Conservation (phyloP, 2,113 vertebrate genomes). For the Ceyx melanurus region DNA sequence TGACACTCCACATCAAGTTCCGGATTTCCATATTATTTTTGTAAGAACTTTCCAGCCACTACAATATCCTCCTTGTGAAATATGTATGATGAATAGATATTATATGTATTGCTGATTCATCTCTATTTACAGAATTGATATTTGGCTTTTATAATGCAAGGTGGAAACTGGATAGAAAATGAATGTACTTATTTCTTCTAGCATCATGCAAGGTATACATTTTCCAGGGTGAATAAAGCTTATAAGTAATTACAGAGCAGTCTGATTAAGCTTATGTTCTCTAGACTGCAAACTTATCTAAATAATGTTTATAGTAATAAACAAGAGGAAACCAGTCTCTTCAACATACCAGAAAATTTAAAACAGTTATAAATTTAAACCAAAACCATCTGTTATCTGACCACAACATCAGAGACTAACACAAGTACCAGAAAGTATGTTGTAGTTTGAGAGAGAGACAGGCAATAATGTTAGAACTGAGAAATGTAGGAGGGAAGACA, state of each 20-base stretch:
- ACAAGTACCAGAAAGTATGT: slow-evolving; percentile 20
- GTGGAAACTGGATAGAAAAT: slow-evolving; percentile 67
- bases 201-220: slow-evolving; percentile 47
- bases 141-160: slow-evolving; percentile 78
- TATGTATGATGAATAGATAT: slow-evolving; percentile 87
- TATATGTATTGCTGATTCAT: slow-evolving; percentile 86
- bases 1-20: slow-evolving; percentile 86
- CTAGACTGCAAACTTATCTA: slow-evolving; percentile 44
- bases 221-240: slow-evolving; percentile 66
- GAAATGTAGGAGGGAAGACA: slow-evolving; percentile 19
- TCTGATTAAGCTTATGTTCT: slow-evolving; percentile 62
- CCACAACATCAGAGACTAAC: slow-evolving; percentile 2
- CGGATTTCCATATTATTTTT: slow-evolving; percentile 87
- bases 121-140: slow-evolving; percentile 78
- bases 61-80: slow-evolving; percentile 85
- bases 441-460: not conserved
- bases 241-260: slow-evolving; percentile 69
- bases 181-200: slow-evolving; percentile 73
- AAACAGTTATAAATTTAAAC: slow-evolving; percentile 50
- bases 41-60: slow-evolving; percentile 80
- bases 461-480: not conserved
- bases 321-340: not conserved
- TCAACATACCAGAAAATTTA: slow-evolving; percentile 3
- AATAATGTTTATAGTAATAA: slow-evolving; percentile 59
- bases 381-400: slow-evolving; percentile 17